Evolutionary conservation across 2,113 vertebrate species (phyloP).

Genomic region (Periophthalmus modestus): DNA sequence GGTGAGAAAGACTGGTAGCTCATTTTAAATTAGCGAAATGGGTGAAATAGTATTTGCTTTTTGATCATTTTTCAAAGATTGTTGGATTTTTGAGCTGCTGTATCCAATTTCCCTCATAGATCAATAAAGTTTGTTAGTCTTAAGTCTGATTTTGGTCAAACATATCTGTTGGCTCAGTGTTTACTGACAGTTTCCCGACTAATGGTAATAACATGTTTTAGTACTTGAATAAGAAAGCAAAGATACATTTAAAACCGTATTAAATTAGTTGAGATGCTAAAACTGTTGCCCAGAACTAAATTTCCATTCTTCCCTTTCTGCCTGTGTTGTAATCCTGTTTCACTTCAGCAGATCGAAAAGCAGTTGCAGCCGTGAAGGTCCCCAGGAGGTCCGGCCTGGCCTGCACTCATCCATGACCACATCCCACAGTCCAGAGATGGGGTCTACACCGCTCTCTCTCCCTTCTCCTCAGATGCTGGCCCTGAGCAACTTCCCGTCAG

Average conservation of each 20-base stretch:
- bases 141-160: not conserved
- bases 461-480: conserved; percentile 31
- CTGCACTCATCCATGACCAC: conserved; percentile 69
- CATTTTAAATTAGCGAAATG: no score
- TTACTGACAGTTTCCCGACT: no score
- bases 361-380: conserved; percentile 41
- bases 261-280: not conserved
- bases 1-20: not conserved
- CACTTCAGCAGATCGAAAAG: conserved; percentile 43
- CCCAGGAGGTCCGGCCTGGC: conserved; percentile 60
- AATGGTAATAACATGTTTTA: not conserved
- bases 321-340: conserved; percentile 35
- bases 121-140: not conserved
- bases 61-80: not conserved
- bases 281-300: not conserved
- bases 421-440: conserved; percentile 41
- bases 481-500: conserved; percentile 35
- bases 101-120: not conserved
- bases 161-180: not conserved
- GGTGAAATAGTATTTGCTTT: not conserved
- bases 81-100: not conserved
- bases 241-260: not conserved
- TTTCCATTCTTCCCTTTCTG: conserved; percentile 38
- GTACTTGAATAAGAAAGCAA: not conserved
- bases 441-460: conserved; percentile 36